Percentiles rank a stretch among this genome's conserved stretches.
These are phyloP conservation scores for Penelope pileata DNA, from an alignment of 2,113 vertebrate species.

Conservation along the genomic window DNA sequence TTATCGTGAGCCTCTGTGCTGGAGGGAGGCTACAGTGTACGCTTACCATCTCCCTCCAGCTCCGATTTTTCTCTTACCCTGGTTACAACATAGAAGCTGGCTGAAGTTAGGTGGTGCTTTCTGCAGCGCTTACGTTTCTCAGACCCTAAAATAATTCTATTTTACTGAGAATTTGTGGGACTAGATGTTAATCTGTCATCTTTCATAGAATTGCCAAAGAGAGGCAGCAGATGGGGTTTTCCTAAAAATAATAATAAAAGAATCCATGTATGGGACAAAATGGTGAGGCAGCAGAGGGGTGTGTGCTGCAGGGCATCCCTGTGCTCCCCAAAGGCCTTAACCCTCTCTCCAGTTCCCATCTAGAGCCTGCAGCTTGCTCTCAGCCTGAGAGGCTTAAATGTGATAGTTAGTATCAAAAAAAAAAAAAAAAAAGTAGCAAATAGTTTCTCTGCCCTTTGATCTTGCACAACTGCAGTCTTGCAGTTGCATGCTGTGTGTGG, in stretches of 20 bases:
- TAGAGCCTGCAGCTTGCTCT: not conserved
- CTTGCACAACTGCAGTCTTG: not conserved
- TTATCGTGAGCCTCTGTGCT: not conserved
- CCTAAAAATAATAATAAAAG: not conserved
- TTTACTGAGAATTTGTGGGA: not conserved
- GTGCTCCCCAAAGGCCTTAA: not conserved
- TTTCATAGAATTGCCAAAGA: not conserved
- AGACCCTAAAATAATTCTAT: fast-evolving
- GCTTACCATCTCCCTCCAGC: not conserved
- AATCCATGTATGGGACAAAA: fast-evolving
- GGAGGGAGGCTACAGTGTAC: not conserved
- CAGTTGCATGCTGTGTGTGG: fast-evolving
- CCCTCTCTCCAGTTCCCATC: fast-evolving
- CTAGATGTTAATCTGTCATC: not conserved
- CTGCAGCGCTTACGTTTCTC: fast-evolving
- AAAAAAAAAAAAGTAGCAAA: not conserved
- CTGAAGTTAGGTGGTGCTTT: not conserved
- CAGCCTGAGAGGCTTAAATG: not conserved
- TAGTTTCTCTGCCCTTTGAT: not conserved
- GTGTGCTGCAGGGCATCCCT: fast-evolving
- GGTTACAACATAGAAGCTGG: not conserved
- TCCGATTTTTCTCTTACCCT: not conserved
- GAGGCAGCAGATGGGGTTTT: not conserved
- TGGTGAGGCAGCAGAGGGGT: fast-evolving
- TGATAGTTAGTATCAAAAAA: not conserved